phyloP scores from a whole-genome alignment of 2,113 vertebrate species.

The Lynx canadensis region DNA sequence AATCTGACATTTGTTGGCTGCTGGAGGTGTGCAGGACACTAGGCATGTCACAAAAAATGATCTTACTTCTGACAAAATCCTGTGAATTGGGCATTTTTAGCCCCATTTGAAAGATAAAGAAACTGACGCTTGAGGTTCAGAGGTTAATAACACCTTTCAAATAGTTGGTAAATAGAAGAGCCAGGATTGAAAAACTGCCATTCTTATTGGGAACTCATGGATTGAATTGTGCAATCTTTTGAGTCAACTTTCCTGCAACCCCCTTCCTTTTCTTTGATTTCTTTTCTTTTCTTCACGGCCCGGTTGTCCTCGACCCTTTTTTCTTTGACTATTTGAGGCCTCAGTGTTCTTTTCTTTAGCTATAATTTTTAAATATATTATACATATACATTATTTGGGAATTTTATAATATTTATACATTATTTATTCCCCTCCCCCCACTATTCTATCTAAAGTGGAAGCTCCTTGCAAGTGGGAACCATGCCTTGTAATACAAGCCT shows the following conservation, averaged over 20 bases:
- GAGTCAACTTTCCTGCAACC: background rate
- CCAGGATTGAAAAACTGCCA: background rate
- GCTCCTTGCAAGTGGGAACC: background rate
- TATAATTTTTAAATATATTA: background rate
- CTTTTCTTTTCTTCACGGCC: background rate
- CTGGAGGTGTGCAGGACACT: background rate
- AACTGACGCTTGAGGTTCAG: background rate
- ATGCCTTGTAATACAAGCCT: background rate
- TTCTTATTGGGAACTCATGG: background rate
- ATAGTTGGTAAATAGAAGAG: background rate
- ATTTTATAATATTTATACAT: background rate
- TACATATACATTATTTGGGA: background rate
- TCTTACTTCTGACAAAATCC: background rate
- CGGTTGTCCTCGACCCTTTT: background rate
- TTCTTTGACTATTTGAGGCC: background rate
- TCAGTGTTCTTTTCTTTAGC: background rate
- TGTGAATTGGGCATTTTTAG: background rate
- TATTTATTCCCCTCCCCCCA: background rate
- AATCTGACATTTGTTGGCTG: slow-evolving; percentile 32
- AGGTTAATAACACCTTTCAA: slow-evolving; percentile 10
- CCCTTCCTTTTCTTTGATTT: background rate
- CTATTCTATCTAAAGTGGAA: background rate
- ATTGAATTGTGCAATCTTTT: background rate
- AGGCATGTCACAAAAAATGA: background rate
- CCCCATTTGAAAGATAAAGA: background rate